Evolutionary conservation across 2,888 invertebrate genomes (phyloP).

Genomic region (Mechanitis mazaeus): DNA sequence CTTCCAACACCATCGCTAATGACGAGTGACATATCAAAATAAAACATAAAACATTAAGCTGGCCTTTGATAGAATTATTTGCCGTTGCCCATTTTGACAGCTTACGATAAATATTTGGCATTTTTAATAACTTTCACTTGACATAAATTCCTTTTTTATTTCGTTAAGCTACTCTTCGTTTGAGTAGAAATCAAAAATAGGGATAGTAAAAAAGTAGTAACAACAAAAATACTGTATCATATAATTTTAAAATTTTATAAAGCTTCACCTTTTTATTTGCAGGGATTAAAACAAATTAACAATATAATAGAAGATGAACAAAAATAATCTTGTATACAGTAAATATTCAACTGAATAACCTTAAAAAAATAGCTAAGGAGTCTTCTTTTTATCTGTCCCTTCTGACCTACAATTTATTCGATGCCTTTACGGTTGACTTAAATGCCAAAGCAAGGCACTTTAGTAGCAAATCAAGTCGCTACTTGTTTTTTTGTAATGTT

Average conservation of each 20-base stretch:
- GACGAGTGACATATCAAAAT: conserved; percentile 26
- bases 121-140: conserved; percentile 14
- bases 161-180: not conserved
- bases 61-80: conserved; percentile 22
- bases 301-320: conserved; percentile 21
- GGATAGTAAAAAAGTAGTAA: no score
- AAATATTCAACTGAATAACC: conserved; percentile 62
- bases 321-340: conserved; percentile 30
- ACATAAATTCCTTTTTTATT: not conserved
- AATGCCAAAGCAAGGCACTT: conserved; percentile 70
- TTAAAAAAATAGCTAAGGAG: conserved; percentile 57
- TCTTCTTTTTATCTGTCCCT: conserved; percentile 71
- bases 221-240: no score
- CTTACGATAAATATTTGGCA: conserved; percentile 18
- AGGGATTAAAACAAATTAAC: not conserved
- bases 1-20: conserved; percentile 16
- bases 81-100: conserved; percentile 22
- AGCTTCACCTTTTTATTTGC: no score
- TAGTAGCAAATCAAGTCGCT: conserved; percentile 54
- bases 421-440: conserved; percentile 73
- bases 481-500: conserved; percentile 36
- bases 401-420: conserved; percentile 75
- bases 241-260: no score
- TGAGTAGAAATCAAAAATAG: no score
- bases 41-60: conserved; percentile 24